Evolutionary conservation across 2,888 invertebrate genomes (phyloP), one percentile per base, ranked within the genome.

Genomic region (Oligia fasciuncula): DNA sequence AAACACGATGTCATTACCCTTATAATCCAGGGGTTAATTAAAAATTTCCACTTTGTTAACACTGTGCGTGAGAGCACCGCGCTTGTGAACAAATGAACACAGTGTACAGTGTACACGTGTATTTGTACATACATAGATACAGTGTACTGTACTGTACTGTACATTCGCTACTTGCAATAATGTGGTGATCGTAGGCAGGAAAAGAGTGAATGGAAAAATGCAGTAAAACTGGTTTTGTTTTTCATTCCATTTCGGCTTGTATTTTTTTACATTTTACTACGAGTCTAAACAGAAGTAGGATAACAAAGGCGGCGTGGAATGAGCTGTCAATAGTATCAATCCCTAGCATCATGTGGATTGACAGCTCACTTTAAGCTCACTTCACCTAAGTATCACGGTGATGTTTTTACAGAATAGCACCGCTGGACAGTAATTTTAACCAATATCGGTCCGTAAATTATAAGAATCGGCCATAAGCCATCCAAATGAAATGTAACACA

Each of bases 21-120:
- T 76, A 76, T 90, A 90, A 90, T 90, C 88, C 82, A 73, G 73
- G 80, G 88, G 89, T 90, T 94, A 93, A 94, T 94, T 94, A 94
- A 94, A 94, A 94, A 92, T 89, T 93, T 93, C 92, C 92, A 91
- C 92, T 90, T 90, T 89, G 91, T 88, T 87, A 86, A 79, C 87
- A 85, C 77, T 73, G 76, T 79, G 82, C 81, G 74, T 80, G 84
- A 84, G 73, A 72, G 71, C 60, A 17, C 60, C 43, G 8, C 43
- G 49, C 63, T 66, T 57, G 35, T 40, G 14, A 75, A 51, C n/a
- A 83, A 46, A 29, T 29, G 14, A 67, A 60, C 51, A 76, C 19
- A 79, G 19, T 46, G 35, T 77, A n/a, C 63, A 14, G 57, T 23
- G 35, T 77, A 29, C 63, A 67, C 23, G 23, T 23, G 23, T 57